Evolutionary conservation across 2,888 invertebrate species (phyloP), one percentile per base, ranked within the genome.

Genomic region (Sinodicranocentrus sp.): DNA sequence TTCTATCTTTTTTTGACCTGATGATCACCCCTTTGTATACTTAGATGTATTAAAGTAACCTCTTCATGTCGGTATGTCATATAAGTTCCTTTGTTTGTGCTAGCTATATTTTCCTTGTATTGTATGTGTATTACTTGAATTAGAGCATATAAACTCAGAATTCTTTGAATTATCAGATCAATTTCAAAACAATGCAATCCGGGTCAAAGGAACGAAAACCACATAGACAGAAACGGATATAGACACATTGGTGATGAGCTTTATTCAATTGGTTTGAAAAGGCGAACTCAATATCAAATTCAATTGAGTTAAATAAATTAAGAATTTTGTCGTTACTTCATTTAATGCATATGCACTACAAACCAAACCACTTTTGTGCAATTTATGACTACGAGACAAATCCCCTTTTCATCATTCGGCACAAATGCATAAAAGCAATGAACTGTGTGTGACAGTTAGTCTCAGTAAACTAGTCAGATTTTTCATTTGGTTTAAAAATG

Each of bases 101-200:
- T n/a, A n/a, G n/a, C n/a, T n/a, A n/a, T n/a, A n/a, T 57, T 23
- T 21, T 57, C 25, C 25, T 21, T 57, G 21, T 17, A 8, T 17
- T 17, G 3, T n/a, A 52, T n/a, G n/a, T 3, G 15, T 52, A n/a
- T n/a, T n/a, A n/a, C n/a, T n/a, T n/a, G 52, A 52, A 52, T 3
- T 52, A 52, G 52, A 52, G 8, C 10, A 33, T 3, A 52, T 2
- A 52, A n/a, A n/a, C n/a, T n/a, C n/a, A n/a, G n/a, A n/a, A n/a
- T n/a, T 10, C 25, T 59, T 10, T 43, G 63, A 76, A 52, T 65
- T 76, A 76, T 43, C 52, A 65, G 76, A 54, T 52, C 76, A 76
- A 65, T 63, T 76, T 76, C 2, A 15, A 65, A 65, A 65, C 65
- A 65, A 65, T 65, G 23, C 13, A 57, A 71, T 57, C 10, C 71